A percentile compares a stretch with the other conserved stretches of the same genome.
These are phyloP conservation scores for Stenoptilia bipunctidactyla DNA, from an alignment of 2,888 invertebrate genomes.

Conservation along the genomic window DNA sequence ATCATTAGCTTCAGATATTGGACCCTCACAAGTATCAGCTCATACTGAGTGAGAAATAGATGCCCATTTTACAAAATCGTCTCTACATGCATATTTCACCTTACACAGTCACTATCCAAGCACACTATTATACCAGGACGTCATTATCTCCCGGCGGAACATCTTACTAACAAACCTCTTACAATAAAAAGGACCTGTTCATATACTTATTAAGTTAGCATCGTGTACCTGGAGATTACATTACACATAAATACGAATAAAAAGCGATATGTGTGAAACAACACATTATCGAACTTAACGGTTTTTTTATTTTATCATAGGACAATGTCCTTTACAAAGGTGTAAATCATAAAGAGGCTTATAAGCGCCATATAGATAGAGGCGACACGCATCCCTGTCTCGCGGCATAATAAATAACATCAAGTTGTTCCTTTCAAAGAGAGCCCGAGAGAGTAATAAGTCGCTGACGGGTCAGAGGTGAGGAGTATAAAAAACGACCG, in stretches of 20 bases:
- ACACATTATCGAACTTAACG: constrained; percentile 9
- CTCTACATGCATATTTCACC: constrained; percentile 34
- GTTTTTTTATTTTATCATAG: constrained; percentile 5
- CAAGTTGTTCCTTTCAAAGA: constrained; percentile 66
- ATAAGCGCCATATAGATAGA: constrained; percentile 65
- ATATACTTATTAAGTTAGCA: constrained; percentile 3
- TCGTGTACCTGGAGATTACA: constrained; percentile 1
- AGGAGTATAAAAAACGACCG: constrained; percentile 70
- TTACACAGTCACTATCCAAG: constrained; percentile 31
- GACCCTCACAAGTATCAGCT: constrained; percentile 43
- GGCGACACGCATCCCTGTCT: constrained; percentile 58
- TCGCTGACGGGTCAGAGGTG: constrained; percentile 67
- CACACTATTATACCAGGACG: constrained; percentile 32
- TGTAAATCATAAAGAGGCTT: constrained; percentile 58
- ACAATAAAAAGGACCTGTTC: constrained; percentile 25
- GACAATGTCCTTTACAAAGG: constrained; percentile 46
- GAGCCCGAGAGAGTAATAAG: constrained; percentile 64
- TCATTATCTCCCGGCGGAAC: constrained; percentile 33
- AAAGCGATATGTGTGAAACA: no score
- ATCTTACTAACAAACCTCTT: constrained; percentile 20
- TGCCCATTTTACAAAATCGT: constrained; percentile 51
- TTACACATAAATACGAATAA: constrained; percentile 4
- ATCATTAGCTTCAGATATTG: constrained; percentile 52
- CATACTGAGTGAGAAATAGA: constrained; percentile 57
- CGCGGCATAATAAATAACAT: constrained; percentile 62